Conservation (phyloP, 1,140 invertebrate species). For the Aphelenchoides besseyi region DNA sequence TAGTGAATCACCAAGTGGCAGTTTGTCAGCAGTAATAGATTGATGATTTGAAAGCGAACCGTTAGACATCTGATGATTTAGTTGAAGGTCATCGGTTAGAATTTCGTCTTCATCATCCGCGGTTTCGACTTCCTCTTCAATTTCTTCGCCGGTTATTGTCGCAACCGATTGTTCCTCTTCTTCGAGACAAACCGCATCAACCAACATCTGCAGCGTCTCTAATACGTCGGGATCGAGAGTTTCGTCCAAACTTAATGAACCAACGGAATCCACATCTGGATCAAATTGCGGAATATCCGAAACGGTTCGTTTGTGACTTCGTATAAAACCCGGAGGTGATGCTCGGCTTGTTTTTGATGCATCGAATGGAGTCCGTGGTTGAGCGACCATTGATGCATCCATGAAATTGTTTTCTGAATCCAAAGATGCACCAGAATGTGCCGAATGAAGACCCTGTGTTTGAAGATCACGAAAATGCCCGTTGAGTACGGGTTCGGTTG, state of each 20-base stretch:
- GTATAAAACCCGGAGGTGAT: background rate
- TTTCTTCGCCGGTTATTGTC: conserved; percentile 33
- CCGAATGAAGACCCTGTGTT: background rate
- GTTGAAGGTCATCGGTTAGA: background rate
- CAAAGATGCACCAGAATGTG: background rate
- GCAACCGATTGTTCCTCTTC: conserved; percentile 25
- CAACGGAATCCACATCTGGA: conserved; percentile 51
- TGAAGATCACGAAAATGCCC: background rate
- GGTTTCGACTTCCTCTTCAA: conserved; percentile 20
- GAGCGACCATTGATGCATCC: conserved; percentile 1
- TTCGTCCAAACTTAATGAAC: conserved; percentile 34
- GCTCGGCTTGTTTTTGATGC: background rate
- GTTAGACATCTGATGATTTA: background rate
- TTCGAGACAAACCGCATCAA: conserved; percentile 44
- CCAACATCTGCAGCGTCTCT: conserved; percentile 46
- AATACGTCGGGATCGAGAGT: conserved; percentile 44
- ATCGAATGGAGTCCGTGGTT: conserved; percentile 22
- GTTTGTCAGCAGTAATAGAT: no score
- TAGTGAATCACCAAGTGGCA: no score
- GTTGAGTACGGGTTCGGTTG: background rate
- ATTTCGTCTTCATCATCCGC: background rate
- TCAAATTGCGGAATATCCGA: conserved; percentile 60
- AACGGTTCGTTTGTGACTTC: conserved; percentile 32
- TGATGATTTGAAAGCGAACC: background rate
- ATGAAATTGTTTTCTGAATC: background rate